Base-by-base conservation (phyloP, 2,113 vertebrate genomes). In the Loxodonta africana region DNA sequence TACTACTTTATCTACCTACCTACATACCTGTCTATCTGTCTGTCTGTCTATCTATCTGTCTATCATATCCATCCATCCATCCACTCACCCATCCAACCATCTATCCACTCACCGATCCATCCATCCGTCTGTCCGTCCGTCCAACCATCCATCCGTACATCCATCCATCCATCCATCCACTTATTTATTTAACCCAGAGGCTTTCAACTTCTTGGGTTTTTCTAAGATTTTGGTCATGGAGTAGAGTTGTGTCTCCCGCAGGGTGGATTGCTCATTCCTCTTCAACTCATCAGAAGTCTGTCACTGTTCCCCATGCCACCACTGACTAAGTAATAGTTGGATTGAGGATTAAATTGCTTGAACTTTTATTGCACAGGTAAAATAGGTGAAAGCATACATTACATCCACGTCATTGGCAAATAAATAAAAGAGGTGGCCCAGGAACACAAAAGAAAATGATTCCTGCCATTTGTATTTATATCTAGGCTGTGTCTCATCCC, bases 321-420 rank as follows among this genome's bases (percentile, higher is more conserved):
- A 30, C 30, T 4, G 26, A 86, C 53, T 28, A 37, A 81, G 63
- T 4, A 81, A 51, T 5, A 53, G 65, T 48, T 69, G 78, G 37
- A 74, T 46, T 90, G 71, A 83, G 78, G 37, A 74, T 46, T 90
- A 82, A 83, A 48, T 78, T n/a, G 74, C 77, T 62, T 60, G 88
- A 83, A 84, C 20, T 57, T 65, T 86, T 89, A 63, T 30, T 11
- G 18, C 12, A 3, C 91, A 4, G 21, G n/a, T 20, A 60, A 65
- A 87, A 26, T 2, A 30, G 77, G 62, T 51, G 28, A 51, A 81
- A 67, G 65, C 63, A 53, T 37, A 83, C 37, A 81, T 63, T 57
- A 51, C 41, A 76, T 17, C 57, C 57, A 73, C n/a, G 9, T 33
- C 28, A 2, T 9, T 20, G 63, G 76, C 62, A 60, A 67, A 62